A percentile compares a stretch with the other conserved stretches of the same genome.
phyloP scores from a whole-genome alignment of 2,113 vertebrate species.

The Orthonyx spaldingii region DNA sequence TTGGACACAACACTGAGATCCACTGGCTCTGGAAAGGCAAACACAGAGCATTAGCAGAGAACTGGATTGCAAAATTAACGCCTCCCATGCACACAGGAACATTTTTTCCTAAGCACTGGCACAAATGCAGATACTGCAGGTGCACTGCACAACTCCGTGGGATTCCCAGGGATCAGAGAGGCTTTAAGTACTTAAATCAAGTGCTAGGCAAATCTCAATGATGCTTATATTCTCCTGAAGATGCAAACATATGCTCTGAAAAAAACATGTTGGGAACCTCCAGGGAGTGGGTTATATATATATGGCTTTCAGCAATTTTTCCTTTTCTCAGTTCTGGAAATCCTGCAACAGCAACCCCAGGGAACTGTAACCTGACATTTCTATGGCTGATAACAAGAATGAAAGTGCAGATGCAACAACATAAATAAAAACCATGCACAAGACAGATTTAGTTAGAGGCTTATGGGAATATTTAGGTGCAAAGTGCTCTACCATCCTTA shows the following conservation, averaged over 20 bases:
- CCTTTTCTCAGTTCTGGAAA: conserved; percentile 23
- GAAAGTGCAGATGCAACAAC: conserved; percentile 33
- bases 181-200: conserved; percentile 32
- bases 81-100: not conserved
- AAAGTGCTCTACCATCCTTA: conserved; percentile 33
- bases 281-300: not conserved
- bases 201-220: not conserved
- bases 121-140: not conserved
- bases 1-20: conserved; percentile 87
- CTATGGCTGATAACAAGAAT: conserved; percentile 27
- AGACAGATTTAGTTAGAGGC: not conserved
- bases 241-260: conserved; percentile 28
- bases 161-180: conserved; percentile 5
- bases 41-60: not conserved
- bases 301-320: conserved; percentile 23
- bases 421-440: conserved; percentile 33
- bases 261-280: conserved; percentile 1
- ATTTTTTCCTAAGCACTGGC: not conserved
- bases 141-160: not conserved
- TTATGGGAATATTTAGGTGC: conserved; percentile 12
- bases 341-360: conserved; percentile 9
- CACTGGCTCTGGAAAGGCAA: conserved; percentile 74
- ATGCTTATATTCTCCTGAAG: conserved; percentile 4
- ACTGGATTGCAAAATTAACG: not conserved
- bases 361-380: conserved; percentile 19